A percentile compares a stretch with the other conserved stretches of the same genome.
phyloP scores from a whole-genome alignment of 2,113 vertebrate genomes.

The Laterallus jamaicensis region DNA sequence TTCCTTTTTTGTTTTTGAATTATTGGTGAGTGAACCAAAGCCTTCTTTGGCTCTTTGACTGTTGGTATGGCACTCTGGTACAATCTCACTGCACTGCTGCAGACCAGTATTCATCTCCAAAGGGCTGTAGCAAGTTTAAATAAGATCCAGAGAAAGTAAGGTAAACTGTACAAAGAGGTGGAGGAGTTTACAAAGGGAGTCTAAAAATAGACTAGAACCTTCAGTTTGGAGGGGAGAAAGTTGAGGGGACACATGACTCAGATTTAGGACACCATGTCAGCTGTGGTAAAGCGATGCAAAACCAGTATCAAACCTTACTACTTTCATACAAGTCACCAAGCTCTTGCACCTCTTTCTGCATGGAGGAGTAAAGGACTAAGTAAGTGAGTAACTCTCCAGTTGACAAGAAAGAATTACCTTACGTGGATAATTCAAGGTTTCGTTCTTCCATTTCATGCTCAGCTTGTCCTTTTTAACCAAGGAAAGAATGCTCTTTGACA shows the following conservation, averaged over 20 bases:
- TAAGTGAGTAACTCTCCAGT: not conserved
- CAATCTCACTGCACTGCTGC: not conserved
- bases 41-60: not conserved
- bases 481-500: constrained; percentile 19
- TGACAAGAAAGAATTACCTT: not conserved
- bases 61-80: not conserved
- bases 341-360: not conserved
- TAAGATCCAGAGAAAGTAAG: not conserved
- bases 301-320: not conserved
- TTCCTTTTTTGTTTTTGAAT: not conserved
- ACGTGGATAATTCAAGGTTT: not conserved
- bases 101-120: not conserved
- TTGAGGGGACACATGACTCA: not conserved
- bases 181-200: not conserved
- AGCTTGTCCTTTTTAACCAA: constrained; percentile 33
- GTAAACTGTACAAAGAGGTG: not conserved
- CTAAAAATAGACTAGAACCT: not conserved
- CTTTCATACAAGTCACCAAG: not conserved
- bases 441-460: constrained; percentile 7
- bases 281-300: not conserved
- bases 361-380: not conserved
- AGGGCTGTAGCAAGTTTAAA: not conserved
- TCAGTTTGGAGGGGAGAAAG: not conserved
- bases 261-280: not conserved
- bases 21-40: not conserved